A percentile compares a stretch with the other conserved stretches of the same genome.
phyloP scores from a whole-genome alignment of 2,888 invertebrate genomes.

The Tenthredo amoena region DNA sequence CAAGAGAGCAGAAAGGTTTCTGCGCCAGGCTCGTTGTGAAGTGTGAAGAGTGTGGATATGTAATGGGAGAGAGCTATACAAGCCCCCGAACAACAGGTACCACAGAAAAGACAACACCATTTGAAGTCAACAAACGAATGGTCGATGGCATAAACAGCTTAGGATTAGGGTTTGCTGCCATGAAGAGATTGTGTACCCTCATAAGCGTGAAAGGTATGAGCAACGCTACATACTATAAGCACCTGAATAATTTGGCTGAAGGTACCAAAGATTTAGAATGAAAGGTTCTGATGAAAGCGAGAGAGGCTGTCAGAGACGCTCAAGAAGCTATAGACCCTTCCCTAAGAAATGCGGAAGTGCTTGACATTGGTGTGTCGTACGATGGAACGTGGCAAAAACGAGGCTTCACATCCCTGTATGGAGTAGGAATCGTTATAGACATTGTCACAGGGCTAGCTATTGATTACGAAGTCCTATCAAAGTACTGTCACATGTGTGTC shows the following conservation, averaged over 20 bases:
- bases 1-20: not conserved
- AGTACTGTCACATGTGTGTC: slow-evolving; percentile 42
- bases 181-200: not conserved
- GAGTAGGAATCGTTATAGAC: too few relatives aligned
- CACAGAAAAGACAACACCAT: not conserved
- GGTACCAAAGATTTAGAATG: not conserved
- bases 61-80: not conserved
- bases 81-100: not conserved
- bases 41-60: not conserved
- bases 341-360: not conserved
- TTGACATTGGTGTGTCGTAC: not conserved
- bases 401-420: too few relatives aligned
- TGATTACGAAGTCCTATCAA: slow-evolving; percentile 49
- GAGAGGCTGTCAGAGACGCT: not conserved
- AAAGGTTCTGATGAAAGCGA: not conserved
- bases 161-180: not conserved
- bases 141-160: not conserved
- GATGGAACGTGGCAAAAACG: slow-evolving; percentile 1
- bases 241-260: too few relatives aligned
- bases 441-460: too few relatives aligned
- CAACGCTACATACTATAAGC: too few relatives aligned
- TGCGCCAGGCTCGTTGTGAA: not conserved
- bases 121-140: not conserved
- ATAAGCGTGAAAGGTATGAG: too few relatives aligned
- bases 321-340: not conserved